Evolutionary conservation across 2,888 invertebrate species (phyloP), one percentile per base, ranked within the genome.

Genomic region (Plebejus melissa): DNA sequence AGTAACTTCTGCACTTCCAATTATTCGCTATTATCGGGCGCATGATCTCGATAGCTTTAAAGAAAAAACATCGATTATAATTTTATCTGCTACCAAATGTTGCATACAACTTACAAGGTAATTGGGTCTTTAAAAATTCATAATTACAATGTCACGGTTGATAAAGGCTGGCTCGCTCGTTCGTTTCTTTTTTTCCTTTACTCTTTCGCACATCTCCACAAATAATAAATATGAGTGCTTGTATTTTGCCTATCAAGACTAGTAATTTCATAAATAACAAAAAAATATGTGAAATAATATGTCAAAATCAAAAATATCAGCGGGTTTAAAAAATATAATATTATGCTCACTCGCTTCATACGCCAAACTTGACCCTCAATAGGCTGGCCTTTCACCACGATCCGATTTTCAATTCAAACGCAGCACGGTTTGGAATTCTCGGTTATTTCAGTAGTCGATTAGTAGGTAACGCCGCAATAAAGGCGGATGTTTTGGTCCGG

Each of bases 401-500:
- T 65, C 5, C 5, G 54, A 16, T 54, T 54, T 54, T 54, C 32
- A 65, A 4, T 65, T 36, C 13, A 32, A 32, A 65, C 16, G 36
- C 4, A 28, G 60, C 22, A 65, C 74, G 74, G 76, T 77, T 75
- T 76, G 78, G 84, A 84, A 83, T 83, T 82, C 83, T 77, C 82
- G 86, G 91, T 89, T 92, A 92, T 92, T 91, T 91, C 88, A 86
- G 92, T 90, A 88, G 88, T 90, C 91, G 91, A 91, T 92, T 91
- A 91, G 91, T 89, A 88, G 87, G 87, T 87, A 90, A 87, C 90
- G 86, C 83, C 80, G 89, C 82, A 86, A 88, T 93, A 91, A 91
- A 90, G 88, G 86, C 84, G 93, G 93, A 93, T 92, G 93, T 93
- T 93, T 88, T 90, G 91, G 90, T 91, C 90, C 89, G 91, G 88